A percentile compares a stretch with the other conserved stretches of the same genome.
Conservation (phyloP, 2,113 vertebrate genomes). For the Canis aureus region DNA sequence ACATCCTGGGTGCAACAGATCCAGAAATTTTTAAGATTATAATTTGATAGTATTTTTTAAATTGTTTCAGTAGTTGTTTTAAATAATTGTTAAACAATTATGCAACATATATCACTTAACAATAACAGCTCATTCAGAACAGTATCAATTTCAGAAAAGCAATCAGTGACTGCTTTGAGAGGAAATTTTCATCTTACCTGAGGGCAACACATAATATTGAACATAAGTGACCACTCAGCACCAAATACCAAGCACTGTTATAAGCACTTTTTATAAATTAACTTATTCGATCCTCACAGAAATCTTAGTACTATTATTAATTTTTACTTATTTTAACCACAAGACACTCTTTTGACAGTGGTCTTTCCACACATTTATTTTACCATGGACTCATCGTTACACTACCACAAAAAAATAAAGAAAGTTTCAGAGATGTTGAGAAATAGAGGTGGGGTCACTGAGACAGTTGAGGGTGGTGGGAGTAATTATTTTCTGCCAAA, state of each 20-base stretch:
- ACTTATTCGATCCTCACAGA: background rate
- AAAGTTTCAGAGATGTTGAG: background rate
- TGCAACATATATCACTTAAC: background rate
- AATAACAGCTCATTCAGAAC: background rate
- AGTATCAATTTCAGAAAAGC: background rate
- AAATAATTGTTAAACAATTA: background rate
- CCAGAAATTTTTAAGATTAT: background rate
- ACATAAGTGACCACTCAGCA: background rate
- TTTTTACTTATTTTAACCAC: conserved; percentile 12
- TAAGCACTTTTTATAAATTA: background rate
- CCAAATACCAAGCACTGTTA: background rate
- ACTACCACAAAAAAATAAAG: background rate
- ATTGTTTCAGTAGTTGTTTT: background rate
- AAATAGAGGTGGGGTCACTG: background rate
- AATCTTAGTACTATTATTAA: background rate
- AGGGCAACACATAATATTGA: background rate
- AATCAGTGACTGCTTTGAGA: background rate
- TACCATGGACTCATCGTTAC: background rate
- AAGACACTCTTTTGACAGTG: background rate
- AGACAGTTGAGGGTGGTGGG: background rate
- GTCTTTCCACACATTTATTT: conserved; percentile 36
- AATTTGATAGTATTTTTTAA: background rate
- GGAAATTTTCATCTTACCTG: background rate
- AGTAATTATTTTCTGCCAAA: background rate
- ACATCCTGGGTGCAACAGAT: background rate